Evolutionary conservation across 2,888 invertebrate species (phyloP), one percentile per base, ranked within the genome.

Genomic region (Iphiclides podalirius): DNA sequence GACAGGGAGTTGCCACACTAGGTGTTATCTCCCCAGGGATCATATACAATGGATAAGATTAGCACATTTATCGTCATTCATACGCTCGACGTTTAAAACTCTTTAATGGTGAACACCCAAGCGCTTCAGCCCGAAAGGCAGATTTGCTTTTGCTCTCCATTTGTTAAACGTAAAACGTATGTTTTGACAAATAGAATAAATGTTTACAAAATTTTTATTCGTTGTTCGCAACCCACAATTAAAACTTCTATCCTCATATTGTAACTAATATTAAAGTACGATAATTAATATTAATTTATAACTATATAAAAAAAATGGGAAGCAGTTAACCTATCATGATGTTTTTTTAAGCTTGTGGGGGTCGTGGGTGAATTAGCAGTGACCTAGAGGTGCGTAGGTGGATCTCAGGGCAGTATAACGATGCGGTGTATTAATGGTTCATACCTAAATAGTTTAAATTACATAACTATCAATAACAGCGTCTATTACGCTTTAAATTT

Each of bases 291-390:
- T 51, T 59, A 59, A 56, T 51, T 53, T 52, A 49, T 58, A 60
- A 65, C 73, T 79, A 80, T 81, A 79, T 71, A 60, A 77, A 82
- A 78, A 79, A 81, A 83, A 81, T 79, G 66, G n/a, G n/a, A n/a
- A n/a, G n/a, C n/a, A n/a, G n/a, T n/a, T n/a, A n/a, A n/a, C 72
- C 79, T 79, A 75, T 74, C 78, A 75, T 70, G 77, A 76, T 38
- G n/a, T 39, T 26, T 45, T 17, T 26, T 45, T 42, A 44, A 37
- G 11, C 20, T 38, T 52, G 47, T 41, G 38, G 45, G 52, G 49
- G 43, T 49, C 37, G 52, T 47, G 34, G 55, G 56, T 50, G 72
- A 72, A 74, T 67, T 69, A 72, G 67, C 40, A 63, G 60, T 52
- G 66, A 62, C 55, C 46, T 52, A 63, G 70, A 68, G 67, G 62